Evolutionary conservation across 64 coral and sea anemone genomes (phyloP).

Genomic region (Acropora yongei): DNA sequence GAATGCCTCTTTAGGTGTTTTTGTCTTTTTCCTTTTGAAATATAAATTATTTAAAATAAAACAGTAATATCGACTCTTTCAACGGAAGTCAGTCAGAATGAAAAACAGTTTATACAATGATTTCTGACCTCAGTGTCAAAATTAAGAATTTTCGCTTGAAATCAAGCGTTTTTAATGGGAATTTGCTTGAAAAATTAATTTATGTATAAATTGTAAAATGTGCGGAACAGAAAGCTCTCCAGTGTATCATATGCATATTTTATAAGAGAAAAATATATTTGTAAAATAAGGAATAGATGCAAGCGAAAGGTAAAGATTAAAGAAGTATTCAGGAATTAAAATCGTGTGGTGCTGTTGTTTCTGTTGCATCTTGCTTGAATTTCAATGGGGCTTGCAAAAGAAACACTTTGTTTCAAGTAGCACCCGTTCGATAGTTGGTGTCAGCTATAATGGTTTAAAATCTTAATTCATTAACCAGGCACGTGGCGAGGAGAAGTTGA

Average conservation of each 20-base stretch:
- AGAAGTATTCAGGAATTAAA: not conserved
- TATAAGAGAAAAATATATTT: constrained; percentile 57
- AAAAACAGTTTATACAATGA: not conserved
- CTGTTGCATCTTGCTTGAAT: not conserved
- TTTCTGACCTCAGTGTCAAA: constrained; percentile 19
- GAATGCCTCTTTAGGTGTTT: not conserved
- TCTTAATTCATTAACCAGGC: not conserved
- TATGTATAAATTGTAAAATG: constrained; percentile 5
- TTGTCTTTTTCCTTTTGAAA: not conserved
- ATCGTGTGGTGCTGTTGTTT: not conserved
- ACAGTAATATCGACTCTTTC: not conserved
- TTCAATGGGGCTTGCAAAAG: not conserved
- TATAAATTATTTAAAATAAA: constrained; percentile 26
- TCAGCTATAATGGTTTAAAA: constrained; percentile 1
- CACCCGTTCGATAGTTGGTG: constrained; percentile 1
- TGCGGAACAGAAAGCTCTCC: not conserved
- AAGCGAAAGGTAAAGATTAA: not conserved
- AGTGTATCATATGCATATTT: constrained; percentile 49
- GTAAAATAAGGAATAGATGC: constrained; percentile 16
- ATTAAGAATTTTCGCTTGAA: constrained; percentile 40
- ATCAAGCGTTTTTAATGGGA: constrained; percentile 8
- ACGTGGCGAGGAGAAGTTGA: not conserved
- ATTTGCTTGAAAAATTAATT: constrained; percentile 21
- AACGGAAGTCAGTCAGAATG: not conserved
- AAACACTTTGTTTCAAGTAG: not conserved